A percentile compares a stretch with the other conserved stretches of the same genome.
phyloP scores from a whole-genome alignment of 2,888 invertebrate species.

The Lapara coniferarum region DNA sequence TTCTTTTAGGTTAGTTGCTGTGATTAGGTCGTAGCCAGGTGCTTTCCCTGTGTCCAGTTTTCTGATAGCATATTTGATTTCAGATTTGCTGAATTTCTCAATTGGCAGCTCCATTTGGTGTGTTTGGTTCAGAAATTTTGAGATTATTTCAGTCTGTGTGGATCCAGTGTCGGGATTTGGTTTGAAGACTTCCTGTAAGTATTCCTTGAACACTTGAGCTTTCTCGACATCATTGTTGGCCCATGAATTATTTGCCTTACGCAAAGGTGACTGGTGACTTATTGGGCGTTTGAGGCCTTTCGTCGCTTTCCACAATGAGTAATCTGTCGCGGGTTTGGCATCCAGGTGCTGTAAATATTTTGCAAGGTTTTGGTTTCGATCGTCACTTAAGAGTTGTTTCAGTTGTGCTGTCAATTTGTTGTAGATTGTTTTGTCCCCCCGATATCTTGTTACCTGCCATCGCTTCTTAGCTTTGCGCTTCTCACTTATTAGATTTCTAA shows the following conservation, averaged over 20 bases:
- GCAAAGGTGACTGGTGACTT: slow-evolving; percentile 26
- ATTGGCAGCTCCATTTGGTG: background rate
- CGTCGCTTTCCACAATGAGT: slow-evolving; percentile 28
- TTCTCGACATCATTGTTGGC: slow-evolving; percentile 31
- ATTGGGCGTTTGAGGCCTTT: slow-evolving; percentile 33
- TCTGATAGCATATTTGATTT: background rate
- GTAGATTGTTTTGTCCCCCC: slow-evolving; percentile 30
- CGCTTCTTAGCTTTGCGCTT: slow-evolving; percentile 31
- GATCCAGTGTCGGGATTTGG: slow-evolving; percentile 17
- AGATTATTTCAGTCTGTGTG: background rate
- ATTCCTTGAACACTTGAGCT: slow-evolving; percentile 30
- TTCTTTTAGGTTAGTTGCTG: too few species aligned
- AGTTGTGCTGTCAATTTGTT: slow-evolving; percentile 29
- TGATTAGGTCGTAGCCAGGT: background rate
- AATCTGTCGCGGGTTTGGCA: slow-evolving; percentile 26
- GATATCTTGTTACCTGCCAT: slow-evolving; percentile 34
- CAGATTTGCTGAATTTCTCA: too few species aligned
- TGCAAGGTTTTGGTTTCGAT: background rate
- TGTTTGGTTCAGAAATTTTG: background rate
- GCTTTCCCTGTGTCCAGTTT: background rate
- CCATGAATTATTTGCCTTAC: slow-evolving; percentile 27
- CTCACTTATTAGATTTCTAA: slow-evolving; percentile 31
- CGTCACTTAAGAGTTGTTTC: slow-evolving; percentile 6
- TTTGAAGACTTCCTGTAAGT: slow-evolving; percentile 30
- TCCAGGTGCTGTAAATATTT: slow-evolving; percentile 29